phyloP scores from a whole-genome alignment of 1,140 invertebrate species.

The Temnothorax nylanderi region DNA sequence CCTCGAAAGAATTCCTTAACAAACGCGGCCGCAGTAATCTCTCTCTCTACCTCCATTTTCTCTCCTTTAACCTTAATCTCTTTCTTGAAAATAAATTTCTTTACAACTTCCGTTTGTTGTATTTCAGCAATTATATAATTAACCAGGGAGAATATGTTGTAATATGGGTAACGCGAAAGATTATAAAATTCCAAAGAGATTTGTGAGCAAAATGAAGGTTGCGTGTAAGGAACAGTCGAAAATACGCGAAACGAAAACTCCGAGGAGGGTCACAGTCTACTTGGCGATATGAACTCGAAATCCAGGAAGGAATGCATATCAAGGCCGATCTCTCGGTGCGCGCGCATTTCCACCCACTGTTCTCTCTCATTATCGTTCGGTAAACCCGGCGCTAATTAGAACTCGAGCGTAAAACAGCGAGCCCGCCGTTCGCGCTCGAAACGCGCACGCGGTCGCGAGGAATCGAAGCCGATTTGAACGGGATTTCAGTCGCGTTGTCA shows the following conservation, averaged over 20 bases:
- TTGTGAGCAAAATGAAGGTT: neutral
- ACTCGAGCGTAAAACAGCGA: slow-evolving; percentile 40
- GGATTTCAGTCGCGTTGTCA: slow-evolving; percentile 50
- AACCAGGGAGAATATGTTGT: neutral
- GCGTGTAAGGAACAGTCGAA: neutral
- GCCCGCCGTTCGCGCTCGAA: slow-evolving; percentile 1
- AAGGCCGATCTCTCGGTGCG: slow-evolving; percentile 80
- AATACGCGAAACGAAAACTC: slow-evolving; percentile 16
- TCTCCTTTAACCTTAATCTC: neutral
- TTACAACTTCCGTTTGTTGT: neutral
- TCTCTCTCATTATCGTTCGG: slow-evolving; percentile 74
- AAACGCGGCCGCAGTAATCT: neutral
- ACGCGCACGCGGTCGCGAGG: neutral
- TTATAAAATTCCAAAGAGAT: neutral
- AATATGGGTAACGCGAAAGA: neutral
- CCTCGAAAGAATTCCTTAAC: neutral
- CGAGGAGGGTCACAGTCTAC: slow-evolving; percentile 81
- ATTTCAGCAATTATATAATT: neutral
- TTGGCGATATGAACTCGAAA: slow-evolving; percentile 82
- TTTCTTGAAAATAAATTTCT: neutral
- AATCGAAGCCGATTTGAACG: slow-evolving; percentile 42
- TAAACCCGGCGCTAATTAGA: slow-evolving; percentile 67
- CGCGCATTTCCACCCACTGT: slow-evolving; percentile 58
- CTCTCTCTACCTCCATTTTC: neutral
- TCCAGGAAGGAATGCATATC: slow-evolving; percentile 81